phyloP scores from a whole-genome alignment of 2,113 vertebrate species.

The Hydrolagus affinis region DNA sequence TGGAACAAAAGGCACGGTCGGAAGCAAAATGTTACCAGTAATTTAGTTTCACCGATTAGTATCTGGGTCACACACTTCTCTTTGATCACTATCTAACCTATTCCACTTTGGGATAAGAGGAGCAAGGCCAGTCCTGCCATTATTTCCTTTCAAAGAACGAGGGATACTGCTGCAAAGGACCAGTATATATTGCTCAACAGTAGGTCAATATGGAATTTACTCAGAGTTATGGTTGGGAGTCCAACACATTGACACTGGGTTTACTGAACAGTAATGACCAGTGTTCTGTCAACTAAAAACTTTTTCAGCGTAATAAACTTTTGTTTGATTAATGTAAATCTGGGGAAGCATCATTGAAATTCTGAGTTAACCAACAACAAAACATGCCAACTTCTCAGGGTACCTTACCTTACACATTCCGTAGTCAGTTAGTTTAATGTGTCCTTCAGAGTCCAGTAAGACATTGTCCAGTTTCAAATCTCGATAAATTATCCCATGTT shows the following conservation, averaged over 20 bases:
- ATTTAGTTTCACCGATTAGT: neutral
- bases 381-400: neutral
- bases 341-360: neutral
- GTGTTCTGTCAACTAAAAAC: neutral
- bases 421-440: conserved; percentile 98
- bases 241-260: neutral
- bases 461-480: conserved; percentile 98
- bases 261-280: neutral
- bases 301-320: neutral
- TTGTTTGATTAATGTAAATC: neutral
- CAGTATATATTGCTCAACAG: too few relatives aligned
- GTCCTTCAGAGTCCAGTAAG: conserved; percentile 90
- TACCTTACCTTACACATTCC: conserved; percentile 94
- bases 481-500: conserved; percentile 96
- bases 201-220: too few relatives aligned
- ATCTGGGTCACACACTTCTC: neutral
- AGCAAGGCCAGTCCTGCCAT: neutral
- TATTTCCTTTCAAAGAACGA: neutral
- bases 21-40: neutral
- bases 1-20: too few relatives aligned
- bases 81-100: neutral
- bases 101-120: neutral
- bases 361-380: neutral
- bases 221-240: neutral
- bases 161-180: too few relatives aligned